Evolutionary conservation across 92 coral and sea anemone species (phyloP), one percentile per base, ranked within the genome.

Genomic region (Palythoa grandiflora): DNA sequence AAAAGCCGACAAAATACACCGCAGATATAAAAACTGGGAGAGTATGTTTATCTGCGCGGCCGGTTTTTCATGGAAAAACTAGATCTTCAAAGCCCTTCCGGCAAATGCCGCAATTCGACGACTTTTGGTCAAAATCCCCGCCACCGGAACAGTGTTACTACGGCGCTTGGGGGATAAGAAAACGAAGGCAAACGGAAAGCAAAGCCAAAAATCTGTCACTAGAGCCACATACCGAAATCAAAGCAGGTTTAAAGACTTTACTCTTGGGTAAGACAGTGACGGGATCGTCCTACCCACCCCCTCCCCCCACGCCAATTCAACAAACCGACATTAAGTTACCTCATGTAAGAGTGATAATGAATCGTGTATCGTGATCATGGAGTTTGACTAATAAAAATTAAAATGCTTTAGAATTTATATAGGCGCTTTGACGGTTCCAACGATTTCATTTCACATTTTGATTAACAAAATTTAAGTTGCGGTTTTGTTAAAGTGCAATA

Each of bases 261-360:
- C 89, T 87, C 14, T 74, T 95, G 8, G 47, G 77, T 68, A 51
- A 9, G 7, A 51, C 50, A 9, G 53, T 71, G 63, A 36, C 47
- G 16, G 86, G 65, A 71, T 20, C 16, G 15, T 15, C 15, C 1
- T 73, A 59, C n/a, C 93, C 95, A 28, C 89, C 94, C n/a, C 94
- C 98, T 79, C 94, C 95, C 16, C 94, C 98, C 73, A 94, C 98
- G 75, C 98, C 98, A 16, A 86, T 94, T 73, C 95, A 91, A 87
- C 95, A 94, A 87, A 93, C 93, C 54, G 92, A 93, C 88, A 91
- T 94, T 57, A 93, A 89, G 77, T 89, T 93, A 52, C 98, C 98
- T 36, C 91, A 93, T 60, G 95, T 95, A 36, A 19, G 74, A 73
- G 75, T 93, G 51, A 91, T 94, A 35, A 84, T 89, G 85, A 91